A percentile compares a stretch with the other conserved stretches of the same genome.
phyloP scores from a whole-genome alignment of 2,888 invertebrate species.

The Macrosiphum euphorbiae region DNA sequence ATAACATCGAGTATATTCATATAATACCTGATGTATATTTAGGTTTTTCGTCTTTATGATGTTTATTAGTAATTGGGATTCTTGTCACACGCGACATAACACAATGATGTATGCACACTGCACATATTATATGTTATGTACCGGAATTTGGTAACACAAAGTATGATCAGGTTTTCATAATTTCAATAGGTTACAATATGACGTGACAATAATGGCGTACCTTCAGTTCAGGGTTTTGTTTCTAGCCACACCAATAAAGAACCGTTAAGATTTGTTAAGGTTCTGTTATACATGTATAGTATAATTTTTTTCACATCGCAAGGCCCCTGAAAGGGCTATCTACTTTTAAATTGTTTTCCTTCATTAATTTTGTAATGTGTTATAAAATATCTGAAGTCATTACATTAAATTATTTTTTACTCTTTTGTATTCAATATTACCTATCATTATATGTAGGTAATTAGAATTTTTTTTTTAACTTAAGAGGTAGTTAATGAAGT shows the following conservation, averaged over 20 bases:
- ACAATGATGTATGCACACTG: slow-evolving; percentile 44
- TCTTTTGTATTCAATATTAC: background rate
- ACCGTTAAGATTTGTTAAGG: slow-evolving; percentile 49
- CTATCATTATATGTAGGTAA: background rate
- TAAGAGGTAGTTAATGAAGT: background rate
- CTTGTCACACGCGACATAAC: slow-evolving; percentile 50
- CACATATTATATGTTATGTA: background rate
- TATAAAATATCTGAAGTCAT: background rate
- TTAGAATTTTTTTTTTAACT: background rate
- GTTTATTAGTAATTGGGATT: slow-evolving; percentile 36
- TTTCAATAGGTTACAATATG: slow-evolving; percentile 51
- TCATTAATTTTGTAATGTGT: background rate
- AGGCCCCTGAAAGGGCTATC: background rate
- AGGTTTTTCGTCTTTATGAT: background rate
- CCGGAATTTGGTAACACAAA: slow-evolving; percentile 53
- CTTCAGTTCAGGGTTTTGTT: slow-evolving; percentile 54
- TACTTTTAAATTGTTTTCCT: background rate
- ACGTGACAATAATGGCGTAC: slow-evolving; percentile 49
- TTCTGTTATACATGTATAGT: background rate
- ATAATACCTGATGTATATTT: background rate
- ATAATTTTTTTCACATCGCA: background rate
- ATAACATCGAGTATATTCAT: background rate
- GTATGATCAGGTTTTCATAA: slow-evolving; percentile 54
- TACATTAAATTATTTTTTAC: background rate
- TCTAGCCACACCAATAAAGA: slow-evolving; percentile 56